These are phyloP conservation scores for Archips crataeganus DNA, from an alignment of 2,888 invertebrate genomes.

Conservation along the genomic window DNA sequence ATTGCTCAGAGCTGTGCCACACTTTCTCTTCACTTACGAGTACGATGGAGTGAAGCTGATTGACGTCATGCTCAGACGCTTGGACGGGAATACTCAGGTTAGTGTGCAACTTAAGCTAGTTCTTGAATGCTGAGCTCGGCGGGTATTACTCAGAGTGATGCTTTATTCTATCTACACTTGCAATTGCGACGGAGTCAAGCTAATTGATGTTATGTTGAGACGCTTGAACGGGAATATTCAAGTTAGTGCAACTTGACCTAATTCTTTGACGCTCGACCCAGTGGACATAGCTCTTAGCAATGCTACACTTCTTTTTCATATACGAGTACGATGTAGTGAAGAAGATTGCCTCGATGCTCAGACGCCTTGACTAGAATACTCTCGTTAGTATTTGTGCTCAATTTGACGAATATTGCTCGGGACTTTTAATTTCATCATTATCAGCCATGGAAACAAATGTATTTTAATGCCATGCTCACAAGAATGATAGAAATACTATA, in stretches of 20 bases:
- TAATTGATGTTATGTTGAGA: too few relatives aligned
- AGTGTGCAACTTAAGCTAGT: slow-evolving; percentile 47
- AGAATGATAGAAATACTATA: too few relatives aligned
- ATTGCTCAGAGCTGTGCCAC: slow-evolving; percentile 92
- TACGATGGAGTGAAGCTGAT: slow-evolving; percentile 94
- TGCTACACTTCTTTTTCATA: slow-evolving; percentile 93
- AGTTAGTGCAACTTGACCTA: too few relatives aligned
- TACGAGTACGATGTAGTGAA: slow-evolving; percentile 94
- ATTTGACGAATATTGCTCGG: slow-evolving; percentile 83
- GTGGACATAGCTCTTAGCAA: slow-evolving; percentile 92
- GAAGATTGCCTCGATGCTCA: slow-evolving; percentile 93
- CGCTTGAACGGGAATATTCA: too few relatives aligned
- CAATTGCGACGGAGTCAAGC: too few relatives aligned
- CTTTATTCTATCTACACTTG: too few relatives aligned
- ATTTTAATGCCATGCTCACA: too few relatives aligned
- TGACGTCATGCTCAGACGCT: slow-evolving; percentile 92
- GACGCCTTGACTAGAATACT: slow-evolving; percentile 90
- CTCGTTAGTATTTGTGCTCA: slow-evolving; percentile 85
- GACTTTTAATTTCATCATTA: too few relatives aligned
- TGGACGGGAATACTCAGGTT: slow-evolving; percentile 91
- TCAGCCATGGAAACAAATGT: too few relatives aligned
- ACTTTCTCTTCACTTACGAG: slow-evolving; percentile 92
- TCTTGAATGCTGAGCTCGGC: too few relatives aligned
- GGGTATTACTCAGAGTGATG: too few relatives aligned
- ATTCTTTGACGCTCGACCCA: slow-evolving; percentile 89